Conservation (phyloP, 2,113 vertebrate genomes). For the Smithornis capensis region DNA sequence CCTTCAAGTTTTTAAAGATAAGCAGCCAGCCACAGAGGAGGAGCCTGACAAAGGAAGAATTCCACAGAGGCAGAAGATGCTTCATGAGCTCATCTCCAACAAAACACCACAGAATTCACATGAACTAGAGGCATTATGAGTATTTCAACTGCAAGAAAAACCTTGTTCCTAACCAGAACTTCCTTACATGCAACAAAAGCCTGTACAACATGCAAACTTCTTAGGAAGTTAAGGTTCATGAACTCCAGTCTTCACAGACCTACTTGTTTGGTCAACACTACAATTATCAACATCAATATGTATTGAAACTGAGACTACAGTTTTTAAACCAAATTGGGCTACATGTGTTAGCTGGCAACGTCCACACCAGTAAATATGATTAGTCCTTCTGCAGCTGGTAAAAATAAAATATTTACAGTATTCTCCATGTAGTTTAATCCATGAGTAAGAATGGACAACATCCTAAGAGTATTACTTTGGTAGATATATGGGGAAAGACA, state of each 20-base stretch:
- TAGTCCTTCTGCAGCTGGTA: neutral
- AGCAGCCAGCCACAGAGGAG: neutral
- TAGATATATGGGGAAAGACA: rapidly evolving
- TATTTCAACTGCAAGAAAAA: neutral
- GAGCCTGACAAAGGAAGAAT: neutral
- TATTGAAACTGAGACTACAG: neutral
- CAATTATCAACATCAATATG: neutral
- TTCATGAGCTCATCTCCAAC: neutral
- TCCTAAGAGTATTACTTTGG: neutral
- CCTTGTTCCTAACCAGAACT: neutral
- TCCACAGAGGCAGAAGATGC: neutral
- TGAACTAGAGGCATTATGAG: neutral
- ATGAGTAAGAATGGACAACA: neutral
- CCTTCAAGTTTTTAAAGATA: neutral
- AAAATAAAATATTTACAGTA: neutral
- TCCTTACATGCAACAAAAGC: neutral
- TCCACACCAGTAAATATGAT: neutral
- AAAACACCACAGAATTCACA: neutral
- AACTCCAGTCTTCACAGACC: neutral
- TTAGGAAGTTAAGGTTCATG: neutral
- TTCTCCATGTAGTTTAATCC: neutral
- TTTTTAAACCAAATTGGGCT: neutral
- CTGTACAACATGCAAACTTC: neutral
- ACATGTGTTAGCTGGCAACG: neutral
- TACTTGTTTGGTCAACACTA: neutral